Percentiles rank a stretch among this genome's conserved stretches.
Conservation (phyloP, 1,140 invertebrate species). For the Acromyrmex echinatior region DNA sequence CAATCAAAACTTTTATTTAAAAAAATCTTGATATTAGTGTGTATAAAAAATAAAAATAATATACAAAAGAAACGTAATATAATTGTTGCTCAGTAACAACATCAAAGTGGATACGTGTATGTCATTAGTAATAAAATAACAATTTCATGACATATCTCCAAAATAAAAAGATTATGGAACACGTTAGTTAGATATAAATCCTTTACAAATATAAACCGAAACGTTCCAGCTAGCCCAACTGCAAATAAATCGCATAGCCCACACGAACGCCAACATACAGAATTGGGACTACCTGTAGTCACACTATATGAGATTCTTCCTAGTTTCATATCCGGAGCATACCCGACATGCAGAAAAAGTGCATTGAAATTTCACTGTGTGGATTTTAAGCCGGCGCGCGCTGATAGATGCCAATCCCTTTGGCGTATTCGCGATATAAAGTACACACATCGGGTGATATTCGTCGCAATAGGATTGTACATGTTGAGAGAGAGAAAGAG, state of each 20-base stretch:
- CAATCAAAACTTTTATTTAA: not conserved
- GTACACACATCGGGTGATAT: conserved; percentile 11
- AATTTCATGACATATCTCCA: not conserved
- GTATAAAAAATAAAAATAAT: not conserved
- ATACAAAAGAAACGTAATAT: not conserved
- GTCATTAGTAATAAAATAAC: not conserved
- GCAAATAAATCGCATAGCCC: conserved; percentile 11
- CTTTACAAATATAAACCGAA: conserved; percentile 8
- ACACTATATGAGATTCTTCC: conserved; percentile 34
- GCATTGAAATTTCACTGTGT: conserved; percentile 44
- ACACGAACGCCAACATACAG: not conserved
- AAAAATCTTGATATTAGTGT: not conserved
- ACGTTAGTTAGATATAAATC: not conserved
- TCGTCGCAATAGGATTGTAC: conserved; percentile 27
- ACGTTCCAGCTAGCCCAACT: not conserved
- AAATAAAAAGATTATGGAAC: not conserved
- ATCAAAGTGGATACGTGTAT: not conserved
- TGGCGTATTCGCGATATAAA: conserved; percentile 42
- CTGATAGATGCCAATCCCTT: conserved; percentile 41
- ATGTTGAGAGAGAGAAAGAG: not conserved
- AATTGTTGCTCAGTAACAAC: not conserved
- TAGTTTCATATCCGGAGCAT: conserved; percentile 11
- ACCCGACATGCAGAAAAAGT: conserved; percentile 14
- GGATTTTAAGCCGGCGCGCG: conserved; percentile 35
- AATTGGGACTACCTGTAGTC: conserved; percentile 14